A percentile compares a stretch with the other conserved stretches of the same genome.
Evolutionary conservation across 1,140 invertebrate genomes (phyloP).

Genomic region (Drosophila parabipectinata): DNA sequence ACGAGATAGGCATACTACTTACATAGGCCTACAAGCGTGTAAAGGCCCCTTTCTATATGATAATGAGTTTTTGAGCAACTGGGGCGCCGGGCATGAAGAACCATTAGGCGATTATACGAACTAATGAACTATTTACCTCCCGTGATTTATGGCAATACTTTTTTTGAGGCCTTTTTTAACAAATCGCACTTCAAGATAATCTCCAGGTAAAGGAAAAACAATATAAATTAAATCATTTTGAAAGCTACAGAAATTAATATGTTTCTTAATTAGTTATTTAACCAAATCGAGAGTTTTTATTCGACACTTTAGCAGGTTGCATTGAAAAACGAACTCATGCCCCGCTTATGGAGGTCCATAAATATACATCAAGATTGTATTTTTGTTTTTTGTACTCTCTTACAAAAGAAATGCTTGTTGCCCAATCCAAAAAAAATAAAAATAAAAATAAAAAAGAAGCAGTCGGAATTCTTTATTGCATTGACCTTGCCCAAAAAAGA

Average conservation of each 20-base stretch:
- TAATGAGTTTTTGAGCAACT: conserved; percentile 37
- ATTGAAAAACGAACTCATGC: background rate
- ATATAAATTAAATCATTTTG: background rate
- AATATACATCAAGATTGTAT: conserved; percentile 26
- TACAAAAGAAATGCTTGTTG: conserved; percentile 34
- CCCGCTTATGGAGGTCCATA: background rate
- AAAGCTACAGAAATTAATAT: background rate
- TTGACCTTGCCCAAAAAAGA: conserved; percentile 75
- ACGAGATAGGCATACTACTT: conserved; percentile 38
- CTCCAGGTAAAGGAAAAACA: background rate
- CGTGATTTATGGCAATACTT: conserved; percentile 38
- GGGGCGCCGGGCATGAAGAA: conserved; percentile 22
- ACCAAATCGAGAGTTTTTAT: background rate
- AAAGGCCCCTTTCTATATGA: conserved; percentile 36
- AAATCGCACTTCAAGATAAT: no score
- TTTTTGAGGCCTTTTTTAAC: background rate
- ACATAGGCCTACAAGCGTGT: background rate
- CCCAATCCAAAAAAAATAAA: conserved; percentile 16
- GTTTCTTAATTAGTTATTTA: background rate
- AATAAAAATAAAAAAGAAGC: conserved; percentile 13
- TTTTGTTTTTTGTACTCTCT: conserved; percentile 11
- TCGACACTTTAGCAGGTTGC: background rate
- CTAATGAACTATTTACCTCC: conserved; percentile 5
- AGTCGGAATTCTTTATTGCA: conserved; percentile 56
- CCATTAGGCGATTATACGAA: conserved; percentile 17